Evolutionary conservation across 2,888 invertebrate species (phyloP).

Genomic region (Suillia variegata): DNA sequence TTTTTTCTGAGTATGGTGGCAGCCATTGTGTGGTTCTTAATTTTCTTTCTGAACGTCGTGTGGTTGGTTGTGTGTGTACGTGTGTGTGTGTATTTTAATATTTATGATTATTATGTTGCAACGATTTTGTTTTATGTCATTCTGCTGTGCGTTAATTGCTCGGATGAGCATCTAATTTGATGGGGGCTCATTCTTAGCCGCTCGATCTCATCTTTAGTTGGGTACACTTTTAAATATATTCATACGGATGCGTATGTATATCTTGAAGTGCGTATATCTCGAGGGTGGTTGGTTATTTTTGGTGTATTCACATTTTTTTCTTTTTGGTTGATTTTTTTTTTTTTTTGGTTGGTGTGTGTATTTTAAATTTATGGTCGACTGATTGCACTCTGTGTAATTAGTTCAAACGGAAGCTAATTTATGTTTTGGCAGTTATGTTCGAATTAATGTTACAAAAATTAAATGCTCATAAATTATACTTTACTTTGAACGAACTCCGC

Average conservation of each 20-base stretch:
- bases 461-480: constrained; percentile 54
- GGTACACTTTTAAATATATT: background rate
- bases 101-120: constrained; percentile 58
- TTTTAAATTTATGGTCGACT: constrained; percentile 35
- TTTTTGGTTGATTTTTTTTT: no score
- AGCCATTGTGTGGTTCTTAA: no score
- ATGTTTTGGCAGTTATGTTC: constrained; percentile 59
- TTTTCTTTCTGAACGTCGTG: background rate
- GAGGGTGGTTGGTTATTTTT: background rate
- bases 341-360: no score
- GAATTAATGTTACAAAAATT: constrained; percentile 58
- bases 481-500: background rate
- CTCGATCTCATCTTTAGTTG: background rate
- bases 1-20: no score
- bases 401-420: constrained; percentile 58
- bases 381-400: constrained; percentile 45
- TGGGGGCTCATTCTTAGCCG: background rate
- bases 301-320: background rate
- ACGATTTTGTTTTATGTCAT: constrained; percentile 38
- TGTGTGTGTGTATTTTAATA: constrained; percentile 32
- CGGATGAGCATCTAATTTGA: constrained; percentile 52
- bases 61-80: background rate
- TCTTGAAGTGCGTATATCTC: no score
- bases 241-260: background rate
- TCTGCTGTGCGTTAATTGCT: constrained; percentile 49